Evolutionary conservation across 1,140 invertebrate genomes (phyloP), one percentile per base, ranked within the genome.

Genomic region (Diuraphis noxia): DNA sequence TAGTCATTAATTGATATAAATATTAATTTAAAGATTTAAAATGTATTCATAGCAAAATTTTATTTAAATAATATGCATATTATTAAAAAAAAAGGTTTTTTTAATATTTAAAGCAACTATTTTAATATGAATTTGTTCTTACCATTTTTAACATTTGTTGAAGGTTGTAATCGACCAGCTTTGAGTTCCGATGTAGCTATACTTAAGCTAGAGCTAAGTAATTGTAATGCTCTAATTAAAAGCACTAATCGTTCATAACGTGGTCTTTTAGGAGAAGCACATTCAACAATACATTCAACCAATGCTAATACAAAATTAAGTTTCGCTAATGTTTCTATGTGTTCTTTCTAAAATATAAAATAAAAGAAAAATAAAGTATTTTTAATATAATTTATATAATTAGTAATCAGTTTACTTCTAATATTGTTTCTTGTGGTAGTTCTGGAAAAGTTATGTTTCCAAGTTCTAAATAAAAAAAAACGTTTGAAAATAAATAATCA

Each of bases 261-360:
- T 63, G 91, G 49, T 92, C 97, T 95, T 21, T 95, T 95, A 92
- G 96, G 95, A 2, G 97, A 98, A 56, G 99, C 95, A 63, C 92
- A 92, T 92, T 98, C 97, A 91, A 98, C 95, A 49, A 99, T 96
- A 93, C 97, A 98, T 92, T 98, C 97, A 87, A 97, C 97, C 30
- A 99, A 94, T 30, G 98, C 97, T 63, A 98, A 94, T 30, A 99
- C 97, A 94, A 99, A 99, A 93, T 93, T 98, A 72, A 99, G 95
- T 94, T 99, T 99, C 2, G 97, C 97, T 92, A 99, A 94, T 10
- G 97, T 98, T 94, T 99, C 98, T 94, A 98, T 98, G 94, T 99
- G 98, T 93, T 98, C 97, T 92, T 96, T 96, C 95, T 96, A 82
- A 88, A 92, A 87, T 30, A 6, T 34, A 81, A 92, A 91, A 91